These are phyloP conservation scores for Drosophila carrolli DNA, from an alignment of 1,140 invertebrate species.

Conservation along the genomic window DNA sequence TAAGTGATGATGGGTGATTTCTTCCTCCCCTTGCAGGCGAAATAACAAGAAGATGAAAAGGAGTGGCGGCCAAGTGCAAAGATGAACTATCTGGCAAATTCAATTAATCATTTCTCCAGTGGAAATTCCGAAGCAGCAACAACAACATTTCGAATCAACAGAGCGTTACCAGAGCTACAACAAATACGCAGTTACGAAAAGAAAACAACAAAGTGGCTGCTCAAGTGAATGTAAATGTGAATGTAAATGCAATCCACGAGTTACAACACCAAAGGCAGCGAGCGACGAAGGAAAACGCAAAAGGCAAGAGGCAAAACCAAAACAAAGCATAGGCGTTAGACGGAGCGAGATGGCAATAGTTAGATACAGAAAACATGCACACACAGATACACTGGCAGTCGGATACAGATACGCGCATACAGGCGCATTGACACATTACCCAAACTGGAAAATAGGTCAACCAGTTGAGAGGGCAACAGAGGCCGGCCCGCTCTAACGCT, in stretches of 20 bases:
- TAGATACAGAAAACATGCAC: slow-evolving; percentile 32
- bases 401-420: slow-evolving; percentile 4
- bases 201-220: slow-evolving; percentile 43
- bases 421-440: slow-evolving; percentile 59
- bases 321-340: slow-evolving; percentile 78
- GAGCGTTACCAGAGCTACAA: slow-evolving; percentile 70
- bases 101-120: slow-evolving; percentile 80
- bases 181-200: slow-evolving; percentile 82
- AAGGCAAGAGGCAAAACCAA: slow-evolving; percentile 76
- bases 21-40: neutral
- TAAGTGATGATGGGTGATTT: slow-evolving; percentile 2
- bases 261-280: slow-evolving; percentile 70
- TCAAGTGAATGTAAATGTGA: slow-evolving; percentile 61
- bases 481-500: slow-evolving; percentile 47
- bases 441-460: slow-evolving; percentile 81
- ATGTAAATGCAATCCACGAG: slow-evolving; percentile 68
- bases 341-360: slow-evolving; percentile 42
- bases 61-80: slow-evolving; percentile 64
- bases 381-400: neutral
- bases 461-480: slow-evolving; percentile 55
- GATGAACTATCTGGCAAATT: slow-evolving; percentile 75
- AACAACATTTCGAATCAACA: slow-evolving; percentile 51
- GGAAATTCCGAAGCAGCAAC: slow-evolving; percentile 62
- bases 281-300: slow-evolving; percentile 33
- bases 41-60: slow-evolving; percentile 19